These are phyloP conservation scores for Sinohyriopsis cumingii DNA, from an alignment of 2,888 invertebrate genomes.

Conservation along the genomic window DNA sequence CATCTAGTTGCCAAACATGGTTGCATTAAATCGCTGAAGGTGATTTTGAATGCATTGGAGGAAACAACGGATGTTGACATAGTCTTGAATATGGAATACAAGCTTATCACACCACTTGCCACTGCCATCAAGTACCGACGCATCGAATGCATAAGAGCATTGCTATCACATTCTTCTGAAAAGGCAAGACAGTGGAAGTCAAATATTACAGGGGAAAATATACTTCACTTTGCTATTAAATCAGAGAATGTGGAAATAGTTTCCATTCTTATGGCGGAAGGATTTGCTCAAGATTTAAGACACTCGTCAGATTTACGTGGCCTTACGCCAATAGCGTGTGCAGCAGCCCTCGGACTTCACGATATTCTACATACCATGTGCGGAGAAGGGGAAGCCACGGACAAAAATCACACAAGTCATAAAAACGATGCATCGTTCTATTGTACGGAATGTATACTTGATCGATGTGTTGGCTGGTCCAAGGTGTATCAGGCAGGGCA, in stretches of 20 bases:
- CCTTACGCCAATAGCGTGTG: constrained; percentile 14
- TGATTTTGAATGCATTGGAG: constrained; percentile 12
- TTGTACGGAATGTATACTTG: constrained; percentile 35
- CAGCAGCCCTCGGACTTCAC: constrained; percentile 17
- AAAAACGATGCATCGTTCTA: constrained; percentile 14
- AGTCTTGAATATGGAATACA: constrained; percentile 3
- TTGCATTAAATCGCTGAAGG: constrained; percentile 22
- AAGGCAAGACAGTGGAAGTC: constrained; percentile 2
- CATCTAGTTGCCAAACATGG: constrained; percentile 22
- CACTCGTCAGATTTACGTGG: constrained; percentile 2
- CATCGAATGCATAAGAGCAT: constrained; percentile 8
- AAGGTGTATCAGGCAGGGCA: constrained; percentile 18
- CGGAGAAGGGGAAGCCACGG: neutral
- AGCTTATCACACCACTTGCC: constrained; percentile 11
- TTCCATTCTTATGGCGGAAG: constrained; percentile 12
- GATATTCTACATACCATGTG: constrained; percentile 1
- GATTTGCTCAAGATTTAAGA: constrained; percentile 4
- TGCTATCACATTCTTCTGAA: constrained; percentile 2
- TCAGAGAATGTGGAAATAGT: constrained; percentile 16
- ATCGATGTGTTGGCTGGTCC: constrained; percentile 42
- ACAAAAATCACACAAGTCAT: constrained; percentile 7
- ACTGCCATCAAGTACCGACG: constrained; percentile 6
- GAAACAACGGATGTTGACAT: neutral
- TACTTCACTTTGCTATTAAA: constrained; percentile 36
- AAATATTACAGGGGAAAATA: constrained; percentile 22